Conservation (phyloP, 2,888 invertebrate species). For the Ditylenchus weischeri region DNA sequence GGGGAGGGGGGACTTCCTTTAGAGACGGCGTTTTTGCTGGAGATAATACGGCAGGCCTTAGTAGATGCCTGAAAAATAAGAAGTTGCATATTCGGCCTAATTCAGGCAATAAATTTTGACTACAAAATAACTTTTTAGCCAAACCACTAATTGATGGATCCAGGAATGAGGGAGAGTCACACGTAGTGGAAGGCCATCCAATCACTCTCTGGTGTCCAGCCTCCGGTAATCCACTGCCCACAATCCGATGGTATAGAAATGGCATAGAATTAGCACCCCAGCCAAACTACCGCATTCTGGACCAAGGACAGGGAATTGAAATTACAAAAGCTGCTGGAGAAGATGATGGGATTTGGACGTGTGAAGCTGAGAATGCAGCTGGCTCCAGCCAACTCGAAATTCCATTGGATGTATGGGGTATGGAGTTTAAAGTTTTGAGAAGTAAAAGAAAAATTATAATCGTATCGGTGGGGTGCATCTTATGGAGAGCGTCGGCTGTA, state of each 20-base stretch:
- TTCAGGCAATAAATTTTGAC: no score
- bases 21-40: no score
- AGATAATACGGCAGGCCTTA: no score
- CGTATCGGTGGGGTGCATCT: no score
- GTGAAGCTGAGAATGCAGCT: slow-evolving; percentile 61
- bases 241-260: slow-evolving; percentile 60
- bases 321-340: slow-evolving; percentile 35
- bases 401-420: slow-evolving; percentile 52
- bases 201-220: slow-evolving; percentile 54
- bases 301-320: slow-evolving; percentile 48
- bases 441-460: slow-evolving; percentile 18
- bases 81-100: no score
- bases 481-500: no score
- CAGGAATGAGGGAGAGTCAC: slow-evolving; percentile 56
- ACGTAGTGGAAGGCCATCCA: slow-evolving; percentile 53
- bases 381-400: slow-evolving; percentile 57
- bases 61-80: no score
- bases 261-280: slow-evolving; percentile 33
- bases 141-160: slow-evolving; percentile 61
- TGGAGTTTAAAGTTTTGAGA: slow-evolving; percentile 16
- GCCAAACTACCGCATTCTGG: slow-evolving; percentile 36
- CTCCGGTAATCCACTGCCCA: slow-evolving; percentile 61
- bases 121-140: slow-evolving; percentile 54
- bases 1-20: no score
- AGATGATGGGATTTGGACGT: slow-evolving; percentile 61